These are phyloP conservation scores for Propithecus perrieri DNA, from an alignment of 2,797 vertebrate species.

Conservation along the genomic window DNA sequence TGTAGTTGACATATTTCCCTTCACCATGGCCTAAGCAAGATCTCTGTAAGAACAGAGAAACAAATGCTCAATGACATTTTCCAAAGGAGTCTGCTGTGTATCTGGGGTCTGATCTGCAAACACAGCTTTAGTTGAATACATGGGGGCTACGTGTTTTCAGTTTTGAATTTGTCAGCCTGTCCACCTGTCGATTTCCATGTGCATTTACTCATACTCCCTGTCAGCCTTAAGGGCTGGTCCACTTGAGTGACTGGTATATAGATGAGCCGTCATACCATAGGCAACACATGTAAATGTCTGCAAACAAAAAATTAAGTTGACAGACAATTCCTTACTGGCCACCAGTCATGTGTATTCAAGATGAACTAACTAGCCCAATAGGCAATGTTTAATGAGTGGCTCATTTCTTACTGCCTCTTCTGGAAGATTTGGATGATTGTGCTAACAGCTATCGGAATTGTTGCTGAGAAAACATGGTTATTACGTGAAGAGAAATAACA, in stretches of 20 bases:
- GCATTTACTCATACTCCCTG: background rate
- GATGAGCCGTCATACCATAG: background rate
- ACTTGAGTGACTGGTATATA: background rate
- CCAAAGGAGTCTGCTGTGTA: background rate
- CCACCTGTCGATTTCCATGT: background rate
- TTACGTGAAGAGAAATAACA: background rate
- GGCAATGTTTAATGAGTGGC: background rate
- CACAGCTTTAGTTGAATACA: background rate
- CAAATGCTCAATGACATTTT: conserved; percentile 50
- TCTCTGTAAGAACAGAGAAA: conserved; percentile 33
- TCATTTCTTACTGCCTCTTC: background rate
- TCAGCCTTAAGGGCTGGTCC: background rate
- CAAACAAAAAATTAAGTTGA: background rate
- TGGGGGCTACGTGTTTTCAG: background rate
- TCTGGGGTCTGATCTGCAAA: background rate
- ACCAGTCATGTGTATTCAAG: background rate
- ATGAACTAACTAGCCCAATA: background rate
- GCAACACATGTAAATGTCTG: conserved; percentile 5
- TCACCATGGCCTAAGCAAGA: background rate
- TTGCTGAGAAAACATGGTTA: background rate
- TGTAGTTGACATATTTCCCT: conserved; percentile 22
- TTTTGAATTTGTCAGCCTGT: conserved; percentile 37
- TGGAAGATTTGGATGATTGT: background rate
- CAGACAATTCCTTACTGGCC: background rate
- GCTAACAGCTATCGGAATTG: background rate